phyloP scores from a whole-genome alignment of 1,140 invertebrate genomes.

The Centruroides sculpturatus region DNA sequence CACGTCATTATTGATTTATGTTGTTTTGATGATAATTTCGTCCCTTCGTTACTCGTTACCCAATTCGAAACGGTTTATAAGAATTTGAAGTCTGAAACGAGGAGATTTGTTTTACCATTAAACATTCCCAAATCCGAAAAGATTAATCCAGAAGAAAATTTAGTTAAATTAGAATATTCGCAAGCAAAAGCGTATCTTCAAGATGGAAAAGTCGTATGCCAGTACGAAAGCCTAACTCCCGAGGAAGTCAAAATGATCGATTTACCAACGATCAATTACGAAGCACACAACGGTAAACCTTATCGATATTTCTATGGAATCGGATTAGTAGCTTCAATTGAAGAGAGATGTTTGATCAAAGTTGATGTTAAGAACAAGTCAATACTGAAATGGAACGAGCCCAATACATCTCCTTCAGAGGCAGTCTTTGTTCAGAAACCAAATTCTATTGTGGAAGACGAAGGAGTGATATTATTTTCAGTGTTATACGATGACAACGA shows the following conservation, averaged over 20 bases:
- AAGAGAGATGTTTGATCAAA: slow-evolving; percentile 18
- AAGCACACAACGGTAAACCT: slow-evolving; percentile 41
- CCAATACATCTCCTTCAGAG: slow-evolving; percentile 63
- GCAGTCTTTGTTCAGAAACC: slow-evolving; percentile 67
- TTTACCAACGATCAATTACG: slow-evolving; percentile 65
- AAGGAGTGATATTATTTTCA: slow-evolving; percentile 50
- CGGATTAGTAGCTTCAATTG: slow-evolving; percentile 22
- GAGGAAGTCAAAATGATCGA: slow-evolving; percentile 29
- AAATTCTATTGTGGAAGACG: slow-evolving; percentile 32
- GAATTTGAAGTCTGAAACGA: too few relatives aligned
- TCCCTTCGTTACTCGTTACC: background rate
- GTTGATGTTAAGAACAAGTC: slow-evolving; percentile 33
- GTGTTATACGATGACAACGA: slow-evolving; percentile 44
- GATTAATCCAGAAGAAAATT: background rate
- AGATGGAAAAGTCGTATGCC: slow-evolving; percentile 2
- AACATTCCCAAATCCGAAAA: too few relatives aligned
- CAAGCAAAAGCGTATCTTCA: slow-evolving; percentile 2
- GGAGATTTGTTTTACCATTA: too few relatives aligned
- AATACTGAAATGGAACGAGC: slow-evolving; percentile 52
- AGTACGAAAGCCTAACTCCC: slow-evolving; percentile 4
- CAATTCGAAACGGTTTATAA: too few relatives aligned
- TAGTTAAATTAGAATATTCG: slow-evolving; percentile 5
- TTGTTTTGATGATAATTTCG: slow-evolving; percentile 52
- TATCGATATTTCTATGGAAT: slow-evolving; percentile 82
- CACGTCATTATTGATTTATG: slow-evolving; percentile 64